phyloP scores from a whole-genome alignment of 2,888 invertebrate species.

The Gryllus longicercus region DNA sequence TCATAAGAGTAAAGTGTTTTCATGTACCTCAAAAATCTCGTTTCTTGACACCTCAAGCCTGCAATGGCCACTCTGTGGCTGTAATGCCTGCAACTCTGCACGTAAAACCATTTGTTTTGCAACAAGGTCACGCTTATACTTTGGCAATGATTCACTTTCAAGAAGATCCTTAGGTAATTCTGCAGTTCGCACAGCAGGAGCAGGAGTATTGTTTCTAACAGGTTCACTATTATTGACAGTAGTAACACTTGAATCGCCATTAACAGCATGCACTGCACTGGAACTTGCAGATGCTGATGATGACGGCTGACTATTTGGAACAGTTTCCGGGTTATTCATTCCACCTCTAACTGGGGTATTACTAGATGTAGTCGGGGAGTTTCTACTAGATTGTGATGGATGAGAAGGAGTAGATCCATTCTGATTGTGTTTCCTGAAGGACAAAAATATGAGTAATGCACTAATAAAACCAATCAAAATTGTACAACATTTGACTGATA shows the following conservation, averaged over 20 bases:
- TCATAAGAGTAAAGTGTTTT: background rate
- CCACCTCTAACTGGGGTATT: background rate
- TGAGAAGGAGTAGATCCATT: slow-evolving; percentile 40
- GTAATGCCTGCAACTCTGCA: slow-evolving; percentile 82
- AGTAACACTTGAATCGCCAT: background rate
- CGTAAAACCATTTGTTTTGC: slow-evolving; percentile 86
- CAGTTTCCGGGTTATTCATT: background rate
- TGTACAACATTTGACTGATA: too few relatives aligned
- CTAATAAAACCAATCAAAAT: too few relatives aligned
- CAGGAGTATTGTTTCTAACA: slow-evolving; percentile 19
- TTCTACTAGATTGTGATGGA: slow-evolving; percentile 36
- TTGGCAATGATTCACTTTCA: slow-evolving; percentile 75
- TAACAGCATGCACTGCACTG: background rate
- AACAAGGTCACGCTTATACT: slow-evolving; percentile 88
- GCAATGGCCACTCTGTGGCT: slow-evolving; percentile 95
- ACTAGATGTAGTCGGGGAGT: slow-evolving; percentile 40
- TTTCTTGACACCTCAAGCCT: slow-evolving; percentile 74
- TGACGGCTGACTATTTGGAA: background rate
- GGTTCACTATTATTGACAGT: slow-evolving; percentile 20
- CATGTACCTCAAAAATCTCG: slow-evolving; percentile 63
- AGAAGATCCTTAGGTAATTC: slow-evolving; percentile 64
- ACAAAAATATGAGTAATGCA: slow-evolving; percentile 18
- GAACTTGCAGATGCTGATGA: background rate
- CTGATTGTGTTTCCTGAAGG: slow-evolving; percentile 34
- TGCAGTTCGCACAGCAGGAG: slow-evolving; percentile 31